Percentiles rank a stretch among this genome's conserved stretches.
Evolutionary conservation across 2,888 invertebrate species (phyloP).

Genomic region (Chrysolina oricalcia): DNA sequence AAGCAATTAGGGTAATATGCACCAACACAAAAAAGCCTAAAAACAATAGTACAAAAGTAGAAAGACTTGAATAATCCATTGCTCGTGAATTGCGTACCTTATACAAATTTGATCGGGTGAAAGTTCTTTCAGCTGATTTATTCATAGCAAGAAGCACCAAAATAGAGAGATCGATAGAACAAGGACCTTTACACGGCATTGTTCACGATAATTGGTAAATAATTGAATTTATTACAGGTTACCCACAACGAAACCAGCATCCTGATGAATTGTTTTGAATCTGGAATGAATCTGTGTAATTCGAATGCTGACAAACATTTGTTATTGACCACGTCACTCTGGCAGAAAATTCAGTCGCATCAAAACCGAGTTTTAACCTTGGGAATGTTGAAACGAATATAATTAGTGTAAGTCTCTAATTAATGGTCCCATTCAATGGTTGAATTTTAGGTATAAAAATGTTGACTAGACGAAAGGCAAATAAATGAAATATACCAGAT

Average conservation of each 20-base stretch:
- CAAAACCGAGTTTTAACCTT: neutral
- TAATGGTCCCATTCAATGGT: neutral
- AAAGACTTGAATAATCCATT: conserved; percentile 1
- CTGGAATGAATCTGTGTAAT: too few relatives aligned
- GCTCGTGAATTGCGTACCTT: neutral
- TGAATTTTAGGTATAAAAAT: neutral
- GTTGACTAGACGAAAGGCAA: too few relatives aligned
- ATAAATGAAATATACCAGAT: too few relatives aligned
- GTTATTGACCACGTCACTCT: neutral
- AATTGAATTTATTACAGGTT: neutral
- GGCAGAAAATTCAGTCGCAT: neutral
- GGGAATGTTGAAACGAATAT: neutral
- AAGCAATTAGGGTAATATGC: too few relatives aligned
- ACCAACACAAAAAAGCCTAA: too few relatives aligned
- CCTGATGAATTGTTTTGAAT: neutral
- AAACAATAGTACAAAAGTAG: neutral
- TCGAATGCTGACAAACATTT: neutral
- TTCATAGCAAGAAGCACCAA: conserved; percentile 3
- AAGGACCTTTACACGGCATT: conserved; percentile 15
- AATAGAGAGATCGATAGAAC: conserved; percentile 9
- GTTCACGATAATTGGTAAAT: conserved; percentile 1
- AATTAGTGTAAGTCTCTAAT: neutral
- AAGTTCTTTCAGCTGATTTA: neutral
- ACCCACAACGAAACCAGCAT: neutral
- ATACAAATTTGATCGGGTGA: neutral